A percentile compares a stretch with the other conserved stretches of the same genome.
Evolutionary conservation across 2,797 vertebrate genomes (phyloP).

Genomic region (Amblyopsis hoosieri): DNA sequence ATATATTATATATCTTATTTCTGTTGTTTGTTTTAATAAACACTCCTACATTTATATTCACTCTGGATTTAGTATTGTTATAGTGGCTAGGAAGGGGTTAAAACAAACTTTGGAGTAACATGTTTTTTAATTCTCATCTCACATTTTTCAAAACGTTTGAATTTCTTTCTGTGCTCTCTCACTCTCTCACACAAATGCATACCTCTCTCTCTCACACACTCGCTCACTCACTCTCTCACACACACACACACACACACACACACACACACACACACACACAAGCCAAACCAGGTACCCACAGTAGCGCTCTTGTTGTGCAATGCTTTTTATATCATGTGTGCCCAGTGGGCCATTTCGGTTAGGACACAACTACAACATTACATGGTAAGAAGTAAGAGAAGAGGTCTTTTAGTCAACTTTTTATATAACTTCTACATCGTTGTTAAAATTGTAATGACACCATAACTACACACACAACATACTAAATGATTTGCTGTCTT

Average conservation of each 20-base stretch:
- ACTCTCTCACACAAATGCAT: slow-evolving; percentile 6
- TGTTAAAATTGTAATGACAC: too few relatives aligned
- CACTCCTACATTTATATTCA: too few relatives aligned
- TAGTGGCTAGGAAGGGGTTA: too few relatives aligned
- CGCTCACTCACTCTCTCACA: slow-evolving; percentile 12
- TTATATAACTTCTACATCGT: slow-evolving; percentile 3
- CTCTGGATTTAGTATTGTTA: too few relatives aligned
- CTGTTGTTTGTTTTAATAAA: too few relatives aligned
- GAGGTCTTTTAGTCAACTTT: slow-evolving; percentile 32
- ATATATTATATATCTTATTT: too few relatives aligned
- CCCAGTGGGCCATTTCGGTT: slow-evolving; percentile 45
- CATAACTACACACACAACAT: too few relatives aligned
- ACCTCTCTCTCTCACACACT: neutral
- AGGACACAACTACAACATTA: slow-evolving; percentile 20
- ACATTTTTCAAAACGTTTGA: too few relatives aligned
- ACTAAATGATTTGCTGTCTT: neutral
- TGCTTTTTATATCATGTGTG: slow-evolving; percentile 68
- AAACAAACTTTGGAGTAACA: too few relatives aligned
- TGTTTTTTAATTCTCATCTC: too few relatives aligned
- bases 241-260: slow-evolving; percentile 16
- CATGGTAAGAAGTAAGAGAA: slow-evolving; percentile 42
- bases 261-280: slow-evolving; percentile 12
- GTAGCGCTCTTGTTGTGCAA: slow-evolving; percentile 56
- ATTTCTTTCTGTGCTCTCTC: slow-evolving; percentile 17
- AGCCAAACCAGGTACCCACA: slow-evolving; percentile 44